Conservation (phyloP, 2,113 vertebrate species). For the Catharus bicknelli region DNA sequence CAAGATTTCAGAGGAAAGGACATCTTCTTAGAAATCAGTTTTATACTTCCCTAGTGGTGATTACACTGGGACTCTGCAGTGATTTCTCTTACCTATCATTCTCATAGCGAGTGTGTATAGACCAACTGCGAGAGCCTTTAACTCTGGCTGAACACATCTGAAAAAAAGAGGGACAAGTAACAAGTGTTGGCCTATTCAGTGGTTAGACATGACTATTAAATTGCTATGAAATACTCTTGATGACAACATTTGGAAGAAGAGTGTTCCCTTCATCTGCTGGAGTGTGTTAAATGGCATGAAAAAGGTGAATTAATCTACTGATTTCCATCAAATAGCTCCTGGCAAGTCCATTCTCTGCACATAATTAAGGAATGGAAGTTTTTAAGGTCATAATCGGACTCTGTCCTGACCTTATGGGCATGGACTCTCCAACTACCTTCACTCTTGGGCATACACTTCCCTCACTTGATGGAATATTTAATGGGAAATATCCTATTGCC, state of each 20-base stretch:
- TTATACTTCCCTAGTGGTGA: neutral
- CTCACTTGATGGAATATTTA: neutral
- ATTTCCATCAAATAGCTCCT: neutral
- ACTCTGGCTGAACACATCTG: conserved; percentile 85
- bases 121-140: conserved; percentile 90
- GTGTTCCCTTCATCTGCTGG: neutral
- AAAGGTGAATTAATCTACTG: neutral
- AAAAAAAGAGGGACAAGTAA: conserved; percentile 1
- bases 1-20: neutral
- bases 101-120: conserved; percentile 78
- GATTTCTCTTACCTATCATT: conserved; percentile 78
- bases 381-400: neutral
- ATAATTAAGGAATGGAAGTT: neutral
- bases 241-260: neutral
- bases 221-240: neutral
- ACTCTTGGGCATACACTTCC: neutral
- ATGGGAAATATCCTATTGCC: neutral
- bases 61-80: too few relatives aligned
- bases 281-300: neutral
- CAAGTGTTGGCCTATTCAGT: neutral
- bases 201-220: neutral
- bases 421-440: neutral
- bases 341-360: neutral
- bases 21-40: neutral
- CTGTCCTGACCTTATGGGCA: neutral